Base-by-base conservation (phyloP, 53 echinoderm and acorn worm species). In the Crossaster papposus region DNA sequence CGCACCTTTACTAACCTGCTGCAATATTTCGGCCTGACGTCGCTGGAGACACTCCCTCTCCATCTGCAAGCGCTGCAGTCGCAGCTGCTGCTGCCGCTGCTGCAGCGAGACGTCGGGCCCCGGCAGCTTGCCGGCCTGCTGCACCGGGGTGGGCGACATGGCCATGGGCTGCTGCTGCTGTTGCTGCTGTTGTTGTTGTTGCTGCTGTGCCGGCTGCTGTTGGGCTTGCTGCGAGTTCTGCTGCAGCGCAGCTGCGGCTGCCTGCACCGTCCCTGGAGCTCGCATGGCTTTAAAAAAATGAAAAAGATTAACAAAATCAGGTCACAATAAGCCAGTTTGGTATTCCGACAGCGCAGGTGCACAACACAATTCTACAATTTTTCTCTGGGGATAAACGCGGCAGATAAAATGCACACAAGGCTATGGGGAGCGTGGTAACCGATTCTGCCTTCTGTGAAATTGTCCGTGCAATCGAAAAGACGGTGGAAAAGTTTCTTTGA, bases 21-120 rank as follows among this genome's bases (percentile, higher is more conserved):
- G 98, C 14, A 95, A 93, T 79, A 97, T 97, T 74, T 94, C 91
- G 81, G 93, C 93, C 81, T 95, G 95, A 35, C 95, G 88, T 78
- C 93, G 88, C 79, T 95, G 95, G 36, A 97, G 90, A 58, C 95
- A 90, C 33, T 97, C 98, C 36, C 98, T 90, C 89, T 97, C 98
- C 93, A 93, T 91, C 82, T 96, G 93, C 80, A 97, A 78, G 58
- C 95, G 90, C 71, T 94, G 94, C 33, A 97, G 89, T 63, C 98
- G 79, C 54, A 94, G 58, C 91, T 95, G 93, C 78, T 97, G 97
- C 54, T 97, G 97, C 73, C 91, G 93, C 78, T 96, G 96, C 71
- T 97, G 97, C 78, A 90, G 90, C 9, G 77, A 83, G 29, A 88
- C 82, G 44, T 91, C 81, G 5, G 93, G 70, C 11, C 91, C 91